Evolutionary conservation across 2,888 invertebrate species (phyloP).

Genomic region (Pomacea canaliculata): DNA sequence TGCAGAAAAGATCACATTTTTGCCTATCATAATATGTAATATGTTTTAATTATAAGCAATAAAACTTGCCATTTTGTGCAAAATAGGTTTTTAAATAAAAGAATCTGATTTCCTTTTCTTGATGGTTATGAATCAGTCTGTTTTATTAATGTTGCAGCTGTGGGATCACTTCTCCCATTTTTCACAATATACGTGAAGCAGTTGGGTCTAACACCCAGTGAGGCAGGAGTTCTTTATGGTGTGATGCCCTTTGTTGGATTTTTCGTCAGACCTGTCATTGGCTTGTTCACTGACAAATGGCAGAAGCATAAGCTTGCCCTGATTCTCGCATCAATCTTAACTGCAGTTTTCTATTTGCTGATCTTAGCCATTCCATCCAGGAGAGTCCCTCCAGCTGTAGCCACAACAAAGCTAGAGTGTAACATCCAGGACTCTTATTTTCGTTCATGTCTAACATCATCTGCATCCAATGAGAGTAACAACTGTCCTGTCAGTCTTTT

Average conservation of each 20-base stretch:
- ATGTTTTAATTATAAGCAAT: no score
- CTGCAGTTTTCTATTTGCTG: constrained; percentile 81
- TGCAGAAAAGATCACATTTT: no score
- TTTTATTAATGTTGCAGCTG: constrained; percentile 74
- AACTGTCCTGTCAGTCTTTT: constrained; percentile 2
- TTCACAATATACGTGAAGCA: constrained; percentile 83
- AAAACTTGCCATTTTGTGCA: no score
- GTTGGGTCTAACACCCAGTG: constrained; percentile 80
- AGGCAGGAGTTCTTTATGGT: constrained; percentile 83
- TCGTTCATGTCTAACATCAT: constrained; percentile 42
- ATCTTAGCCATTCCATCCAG: constrained; percentile 74
- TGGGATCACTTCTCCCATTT: constrained; percentile 86
- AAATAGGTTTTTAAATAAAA: no score
- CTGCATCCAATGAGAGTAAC: not conserved
- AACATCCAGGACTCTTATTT: constrained; percentile 52
- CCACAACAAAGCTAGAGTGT: constrained; percentile 49
- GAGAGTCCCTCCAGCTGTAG: not conserved
- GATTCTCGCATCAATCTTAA: constrained; percentile 81
- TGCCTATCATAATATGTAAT: no score
- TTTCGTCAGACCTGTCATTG: constrained; percentile 82
- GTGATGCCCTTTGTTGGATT: constrained; percentile 84
- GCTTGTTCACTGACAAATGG: constrained; percentile 83
- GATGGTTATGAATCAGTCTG: no score
- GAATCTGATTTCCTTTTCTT: no score
- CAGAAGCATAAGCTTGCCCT: constrained; percentile 87